These are phyloP conservation scores for Ceratina australensis DNA, from an alignment of 1,140 invertebrate species.

Conservation along the genomic window DNA sequence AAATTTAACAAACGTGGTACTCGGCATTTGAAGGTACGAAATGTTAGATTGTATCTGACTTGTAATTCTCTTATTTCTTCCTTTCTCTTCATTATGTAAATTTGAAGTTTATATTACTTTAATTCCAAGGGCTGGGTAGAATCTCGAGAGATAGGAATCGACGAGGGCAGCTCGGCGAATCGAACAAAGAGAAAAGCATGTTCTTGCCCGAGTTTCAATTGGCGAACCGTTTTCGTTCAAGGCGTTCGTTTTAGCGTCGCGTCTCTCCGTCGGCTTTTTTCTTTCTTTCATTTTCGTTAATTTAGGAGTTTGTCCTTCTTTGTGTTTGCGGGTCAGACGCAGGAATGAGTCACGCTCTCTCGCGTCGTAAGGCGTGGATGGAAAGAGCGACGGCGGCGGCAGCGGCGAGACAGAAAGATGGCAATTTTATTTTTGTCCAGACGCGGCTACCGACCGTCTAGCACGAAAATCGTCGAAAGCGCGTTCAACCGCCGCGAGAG, in stretches of 20 bases:
- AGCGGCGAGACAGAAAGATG: conserved; percentile 56
- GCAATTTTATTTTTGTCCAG: conserved; percentile 64
- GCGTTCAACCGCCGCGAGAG: conserved; percentile 41
- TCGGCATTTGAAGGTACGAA: too few relatives aligned
- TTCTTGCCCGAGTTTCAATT: background rate
- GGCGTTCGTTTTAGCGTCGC: too few relatives aligned
- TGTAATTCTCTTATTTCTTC: too few relatives aligned
- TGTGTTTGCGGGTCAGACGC: conserved; percentile 25
- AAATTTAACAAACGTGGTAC: too few relatives aligned
- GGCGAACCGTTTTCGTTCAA: background rate
- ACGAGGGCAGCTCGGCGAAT: too few relatives aligned
- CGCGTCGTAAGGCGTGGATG: conserved; percentile 46
- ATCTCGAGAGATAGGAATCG: too few relatives aligned
- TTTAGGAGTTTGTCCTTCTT: conserved; percentile 17
- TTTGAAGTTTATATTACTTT: too few relatives aligned
- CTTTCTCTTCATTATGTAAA: too few relatives aligned
- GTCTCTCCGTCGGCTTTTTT: background rate
- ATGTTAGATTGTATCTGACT: too few relatives aligned
- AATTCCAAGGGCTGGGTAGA: too few relatives aligned
- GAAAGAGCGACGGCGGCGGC: conserved; percentile 28
- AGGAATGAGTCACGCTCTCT: conserved; percentile 16
- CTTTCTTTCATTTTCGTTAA: conserved; percentile 4
- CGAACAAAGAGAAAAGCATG: too few relatives aligned
- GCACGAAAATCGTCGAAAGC: conserved; percentile 37
- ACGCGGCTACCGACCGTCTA: conserved; percentile 62